Base-by-base conservation (phyloP, 2,888 invertebrate species). In the Melanophora roralis region DNA sequence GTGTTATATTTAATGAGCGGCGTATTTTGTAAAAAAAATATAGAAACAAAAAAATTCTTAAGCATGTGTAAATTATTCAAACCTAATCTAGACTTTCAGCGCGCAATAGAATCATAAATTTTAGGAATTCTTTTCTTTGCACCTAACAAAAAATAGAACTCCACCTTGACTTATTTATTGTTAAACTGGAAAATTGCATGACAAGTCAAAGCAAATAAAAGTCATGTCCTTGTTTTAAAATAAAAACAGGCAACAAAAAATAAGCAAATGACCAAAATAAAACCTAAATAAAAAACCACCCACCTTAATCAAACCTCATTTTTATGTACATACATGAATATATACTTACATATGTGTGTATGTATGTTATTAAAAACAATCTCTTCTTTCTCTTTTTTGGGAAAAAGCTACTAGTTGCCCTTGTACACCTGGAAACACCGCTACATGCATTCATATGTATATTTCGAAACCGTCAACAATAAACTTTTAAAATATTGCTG, bases 61-160 rank as follows among this genome's bases (percentile, higher is more conserved):
- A 81, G 78, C 81, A 82, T 67, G 80, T 82, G 82, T 72, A 81
- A 82, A 82, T 78, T 81, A 81, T 81, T 77, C 81, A 68, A 76
- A 80, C 79, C 75, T 80, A 79, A 83, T 82, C 77, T 67, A 55
- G 34, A 75, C 79, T 75, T 79, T 75, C 79, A 75, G 74, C 79
- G 67, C 71, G 71, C 75, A 71, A 75, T 67, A 53, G 65, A 67
- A 69, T 69, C 73, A 69, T 71, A 80, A 80, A 76, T 80, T 76
- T 77, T 14, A 43, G 27, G 27, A 71, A 71, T 36, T 64, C 68
- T 27, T 68, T 72, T 72, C 34, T 72, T 72, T 40, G 21, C 6
- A 57, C 16, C 38, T n/a, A 36, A 43, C 11, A 47, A 36, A 38
- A 12, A 27, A 27, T 6, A 27, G 12, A 45, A 62, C 69, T 69